phyloP scores from a whole-genome alignment of 2,113 vertebrate genomes.

The Notechis scutatus region DNA sequence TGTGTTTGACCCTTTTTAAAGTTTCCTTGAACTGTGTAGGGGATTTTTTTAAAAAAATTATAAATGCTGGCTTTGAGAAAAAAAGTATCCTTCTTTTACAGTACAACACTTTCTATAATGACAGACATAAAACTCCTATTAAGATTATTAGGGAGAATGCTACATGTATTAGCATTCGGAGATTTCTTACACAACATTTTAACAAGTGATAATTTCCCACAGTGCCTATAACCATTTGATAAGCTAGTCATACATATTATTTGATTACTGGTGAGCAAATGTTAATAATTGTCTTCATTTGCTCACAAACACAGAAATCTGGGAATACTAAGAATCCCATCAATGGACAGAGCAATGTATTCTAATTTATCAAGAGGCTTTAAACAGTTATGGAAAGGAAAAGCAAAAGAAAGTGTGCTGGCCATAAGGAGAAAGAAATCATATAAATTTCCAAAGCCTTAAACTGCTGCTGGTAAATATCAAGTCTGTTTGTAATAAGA shows the following conservation, averaged over 20 bases:
- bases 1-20: constrained; percentile 36
- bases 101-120: background rate
- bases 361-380: background rate
- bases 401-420: background rate
- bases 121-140: background rate
- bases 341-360: background rate
- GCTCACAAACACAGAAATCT: background rate
- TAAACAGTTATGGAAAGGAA: background rate
- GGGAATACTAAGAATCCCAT: background rate
- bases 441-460: background rate
- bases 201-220: background rate
- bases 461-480: background rate
- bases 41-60: background rate
- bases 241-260: background rate
- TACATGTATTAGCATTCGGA: background rate
- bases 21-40: constrained; percentile 32
- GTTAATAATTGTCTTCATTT: background rate
- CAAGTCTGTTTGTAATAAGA: background rate
- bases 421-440: background rate
- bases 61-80: constrained; percentile 5
- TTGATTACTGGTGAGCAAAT: background rate
- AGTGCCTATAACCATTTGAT: background rate
- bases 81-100: background rate
- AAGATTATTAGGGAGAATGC: background rate
- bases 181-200: background rate